Conservation (phyloP, 2,113 vertebrate species). For the Puntigrus tetrazona region DNA sequence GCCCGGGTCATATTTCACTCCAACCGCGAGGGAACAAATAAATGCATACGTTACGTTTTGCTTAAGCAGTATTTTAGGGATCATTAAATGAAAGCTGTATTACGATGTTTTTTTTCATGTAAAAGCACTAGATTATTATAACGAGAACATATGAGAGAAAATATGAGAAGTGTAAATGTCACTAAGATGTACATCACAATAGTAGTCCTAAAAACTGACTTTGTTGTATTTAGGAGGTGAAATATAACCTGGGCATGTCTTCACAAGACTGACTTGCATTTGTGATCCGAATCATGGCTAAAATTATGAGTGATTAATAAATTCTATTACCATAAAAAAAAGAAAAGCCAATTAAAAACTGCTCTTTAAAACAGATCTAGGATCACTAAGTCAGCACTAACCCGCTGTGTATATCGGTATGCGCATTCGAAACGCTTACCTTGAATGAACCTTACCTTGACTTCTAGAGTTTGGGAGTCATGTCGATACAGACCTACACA, state of each 20-base stretch:
- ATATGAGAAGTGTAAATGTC: background rate
- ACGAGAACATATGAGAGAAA: background rate
- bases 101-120: background rate
- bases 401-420: background rate
- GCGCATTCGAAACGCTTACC: background rate
- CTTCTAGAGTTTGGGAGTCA: constrained; percentile 27
- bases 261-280: constrained; percentile 4
- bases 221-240: background rate
- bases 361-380: background rate
- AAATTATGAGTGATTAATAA: background rate
- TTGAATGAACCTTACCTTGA: background rate
- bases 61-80: background rate
- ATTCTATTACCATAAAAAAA: background rate
- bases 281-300: background rate
- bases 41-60: background rate
- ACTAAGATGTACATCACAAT: background rate
- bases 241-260: constrained; percentile 9
- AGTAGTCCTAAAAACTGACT: background rate
- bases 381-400: background rate
- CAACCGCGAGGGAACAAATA: background rate
- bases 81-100: background rate
- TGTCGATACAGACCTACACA: constrained; percentile 53
- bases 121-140: background rate
- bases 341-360: background rate
- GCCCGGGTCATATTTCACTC: background rate